Conservation (phyloP, 1,140 invertebrate species). For the Drosophila sp. region DNA sequence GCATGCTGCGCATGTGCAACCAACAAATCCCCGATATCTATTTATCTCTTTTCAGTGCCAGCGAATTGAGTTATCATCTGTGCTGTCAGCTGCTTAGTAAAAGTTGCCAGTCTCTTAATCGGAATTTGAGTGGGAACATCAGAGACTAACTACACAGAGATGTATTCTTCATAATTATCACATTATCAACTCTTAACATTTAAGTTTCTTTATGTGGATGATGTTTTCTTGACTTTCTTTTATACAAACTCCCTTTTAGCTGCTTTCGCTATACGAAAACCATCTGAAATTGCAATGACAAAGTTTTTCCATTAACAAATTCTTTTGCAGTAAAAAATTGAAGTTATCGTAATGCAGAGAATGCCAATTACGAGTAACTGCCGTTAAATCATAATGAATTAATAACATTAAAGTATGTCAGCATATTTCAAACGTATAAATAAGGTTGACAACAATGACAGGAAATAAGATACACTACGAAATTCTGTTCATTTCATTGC, state of each 20-base stretch:
- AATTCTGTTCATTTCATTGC: neutral
- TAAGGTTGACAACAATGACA: neutral
- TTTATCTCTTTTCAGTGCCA: constrained; percentile 8
- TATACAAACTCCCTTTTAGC: too few species aligned
- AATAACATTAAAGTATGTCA: constrained; percentile 78
- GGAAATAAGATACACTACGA: constrained; percentile 4
- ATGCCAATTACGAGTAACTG: constrained; percentile 50
- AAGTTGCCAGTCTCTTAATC: constrained; percentile 1
- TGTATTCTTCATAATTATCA: too few species aligned
- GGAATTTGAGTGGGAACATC: neutral
- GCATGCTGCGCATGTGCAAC: constrained; percentile 30
- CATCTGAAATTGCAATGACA: neutral
- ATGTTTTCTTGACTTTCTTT: too few species aligned
- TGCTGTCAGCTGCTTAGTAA: neutral
- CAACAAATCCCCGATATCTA: constrained; percentile 6
- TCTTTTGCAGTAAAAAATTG: constrained; percentile 8
- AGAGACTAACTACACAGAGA: too few species aligned
- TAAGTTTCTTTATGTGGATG: too few species aligned
- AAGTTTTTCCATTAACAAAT: constrained; percentile 26
- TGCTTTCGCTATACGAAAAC: neutral
- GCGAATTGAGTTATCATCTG: constrained; percentile 55
- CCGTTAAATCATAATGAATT: constrained; percentile 66
- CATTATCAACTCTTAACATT: too few species aligned
- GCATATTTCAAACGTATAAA: constrained; percentile 48
- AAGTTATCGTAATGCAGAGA: constrained; percentile 5